Evolutionary conservation across 2,113 vertebrate species (phyloP).

Genomic region (Neotragus pygmaeus): DNA sequence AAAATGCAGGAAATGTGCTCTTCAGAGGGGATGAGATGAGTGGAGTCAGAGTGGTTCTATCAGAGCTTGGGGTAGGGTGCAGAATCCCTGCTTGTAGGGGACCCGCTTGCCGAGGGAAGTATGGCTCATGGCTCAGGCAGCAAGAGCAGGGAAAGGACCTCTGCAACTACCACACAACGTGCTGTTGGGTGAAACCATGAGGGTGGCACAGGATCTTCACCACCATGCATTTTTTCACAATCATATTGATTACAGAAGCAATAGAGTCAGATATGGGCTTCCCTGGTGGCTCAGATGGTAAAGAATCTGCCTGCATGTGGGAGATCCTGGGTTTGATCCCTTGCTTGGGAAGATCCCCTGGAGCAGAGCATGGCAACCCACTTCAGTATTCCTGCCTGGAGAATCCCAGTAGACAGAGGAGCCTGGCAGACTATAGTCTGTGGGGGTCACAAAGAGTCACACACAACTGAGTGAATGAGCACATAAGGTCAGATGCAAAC

Average conservation of each 20-base stretch:
- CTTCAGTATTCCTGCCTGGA: neutral
- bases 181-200: neutral
- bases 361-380: neutral
- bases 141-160: neutral
- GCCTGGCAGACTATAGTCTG: neutral
- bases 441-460: neutral
- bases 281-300: neutral
- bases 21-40: neutral
- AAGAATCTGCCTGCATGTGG: accelerated
- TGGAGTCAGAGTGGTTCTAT: neutral
- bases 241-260: neutral
- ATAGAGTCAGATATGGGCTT: neutral
- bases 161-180: neutral
- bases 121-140: neutral
- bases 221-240: neutral
- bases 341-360: neutral
- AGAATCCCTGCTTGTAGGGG: neutral
- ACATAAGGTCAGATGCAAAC: neutral
- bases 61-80: neutral
- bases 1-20: neutral
- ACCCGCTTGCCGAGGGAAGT: neutral
- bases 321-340: neutral
- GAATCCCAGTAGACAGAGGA: neutral
- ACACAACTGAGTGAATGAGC: neutral
- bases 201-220: neutral